Evolutionary conservation across 2,797 vertebrate species (phyloP), one percentile per base, ranked within the genome.

Genomic region (Pipistrellus kuhlii): DNA sequence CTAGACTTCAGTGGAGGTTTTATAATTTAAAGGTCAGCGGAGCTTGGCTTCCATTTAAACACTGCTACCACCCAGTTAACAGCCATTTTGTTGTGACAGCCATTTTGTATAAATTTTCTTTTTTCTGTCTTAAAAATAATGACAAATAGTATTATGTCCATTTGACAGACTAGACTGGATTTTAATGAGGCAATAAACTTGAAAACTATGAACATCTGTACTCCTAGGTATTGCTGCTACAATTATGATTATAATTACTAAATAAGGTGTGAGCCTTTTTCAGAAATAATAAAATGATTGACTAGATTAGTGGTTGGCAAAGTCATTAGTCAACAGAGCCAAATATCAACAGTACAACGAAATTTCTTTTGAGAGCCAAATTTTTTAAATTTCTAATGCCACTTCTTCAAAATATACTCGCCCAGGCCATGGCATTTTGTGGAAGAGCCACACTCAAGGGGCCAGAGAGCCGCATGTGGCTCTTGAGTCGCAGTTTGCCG

Each of bases 111-210:
- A 62, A 23, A 73, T 53, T 51, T 73, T 85, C 41, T 41, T 30
- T 11, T 38, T 87, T 69, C 62, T 32, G 11, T 66, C 21, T 35
- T 72, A 59, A 88, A 88, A 93, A 81, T 91, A 46, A 69, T 88
- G 44, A 53, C 44, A 83, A 53, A 46, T 86, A 13, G 0, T 71
- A 51, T 73, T 91, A 41, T 25, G 35, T 72, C 27, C 8, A 18
- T 32, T 35, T 95, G 46, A 72, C 8, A 72, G 57, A 48, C 21
- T 77, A 71, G 18, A 8, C 1, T 35, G 18, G n/a, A 12, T 46
- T 75, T 89, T 77, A 76, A 48, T 41, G 41, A 69, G 13, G 48
- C 25, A 81, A 73, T 38, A 17, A 18, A 38, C 25, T 66, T 73
- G 27, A 90, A 64, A 85, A 77, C 6, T 90, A 27, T 2, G 84